Evolutionary conservation across 2,113 vertebrate genomes (phyloP), one percentile per base, ranked within the genome.

Genomic region (Agelaius tricolor): DNA sequence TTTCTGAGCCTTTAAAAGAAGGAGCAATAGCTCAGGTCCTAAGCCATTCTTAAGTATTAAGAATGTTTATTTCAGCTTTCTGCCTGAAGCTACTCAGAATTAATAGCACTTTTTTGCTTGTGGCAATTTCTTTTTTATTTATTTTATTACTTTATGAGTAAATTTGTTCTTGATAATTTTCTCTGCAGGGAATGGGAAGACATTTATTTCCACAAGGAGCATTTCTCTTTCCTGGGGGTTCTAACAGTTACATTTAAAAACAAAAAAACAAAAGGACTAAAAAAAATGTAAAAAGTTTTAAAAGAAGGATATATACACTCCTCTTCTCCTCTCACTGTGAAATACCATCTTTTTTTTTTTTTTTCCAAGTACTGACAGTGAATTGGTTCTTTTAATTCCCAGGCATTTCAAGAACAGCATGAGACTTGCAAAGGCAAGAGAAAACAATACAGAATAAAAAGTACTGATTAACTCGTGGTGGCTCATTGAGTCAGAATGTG

Each of bases 361-460:
- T 28, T 49, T 35, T 7, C 61, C 37, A 78, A 90, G 51, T 69
- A 77, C 84, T 87, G 85, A 87, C 78, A 97, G 39, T 4, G 44
- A 93, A 76, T 89, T 2, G 21, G 49, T 76, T 86, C 62, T 94
- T 94, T 94, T 87, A 93, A 76, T 84, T 74, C 95, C 76, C 82
- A 55, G 79, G 79, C 90, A 92, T 92, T 97, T 95, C 81, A 75
- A 78, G 90, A 97, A 96, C 94, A 97, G 96, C 95, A 72, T 94
- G 92, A 95, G 63, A 69, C 84, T 86, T 92, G 83, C 90, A 94
- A 90, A 94, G 59, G 88, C 91, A 96, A 94, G 88, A 95, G 92
- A 94, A 94, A 93, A 96, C 92, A 97, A 96, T 84, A 81, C 55
- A 49, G 68, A 95, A 66, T 81, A 89, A 94, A 88, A 88, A 93